Base-by-base conservation (phyloP, 2,888 invertebrate species). In the Drosophila mulleri region DNA sequence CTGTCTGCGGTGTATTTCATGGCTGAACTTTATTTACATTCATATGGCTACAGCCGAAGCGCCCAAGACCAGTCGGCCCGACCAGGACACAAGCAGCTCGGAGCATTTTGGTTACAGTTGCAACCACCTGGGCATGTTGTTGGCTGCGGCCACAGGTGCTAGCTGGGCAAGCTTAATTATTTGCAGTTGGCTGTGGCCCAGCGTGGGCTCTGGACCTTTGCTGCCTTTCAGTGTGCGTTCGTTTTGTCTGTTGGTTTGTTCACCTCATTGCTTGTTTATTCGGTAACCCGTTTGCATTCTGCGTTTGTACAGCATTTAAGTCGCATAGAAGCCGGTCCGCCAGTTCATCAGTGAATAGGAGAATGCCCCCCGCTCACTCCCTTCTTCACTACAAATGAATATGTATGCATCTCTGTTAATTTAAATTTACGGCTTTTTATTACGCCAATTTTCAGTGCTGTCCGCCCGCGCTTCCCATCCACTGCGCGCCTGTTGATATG, bases 1-100 rank as follows among this genome's bases (percentile, higher is more conserved):
- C 82, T 73, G 88, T 80, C 85, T 82, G 75, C 68, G 77, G 72
- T 78, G 61, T 75, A 72, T 82, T 82, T 82, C 76, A 89, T 78
- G 86, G 83, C 59, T 78, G 74, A 78, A 82, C 83, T 89, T 80
- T 88, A 88, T 82, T 89, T 88, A 88, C 89, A 88, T 80, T 77
- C 78, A 76, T 85, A 72, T 72, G 67, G 58, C 60, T 56, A 50
- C 29, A 32, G 6, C 18, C 29, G 32, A 32, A 2, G 29, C 6
- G 23, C 12, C 58, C 37, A 37, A 4, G 50, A 32, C 11, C 32
- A 29, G 32, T 11, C 32, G 32, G 50, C 32, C 18, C 32, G 14
- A 18, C 6, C 50, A 50, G 50, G 16, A 23, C 45, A 18, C 32
- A 14, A 53, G 20, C 37, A 58, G 54, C 57, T 58, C 50, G 3